Conservation (phyloP, 2,797 vertebrate species). For the Poliocrania exsul region DNA sequence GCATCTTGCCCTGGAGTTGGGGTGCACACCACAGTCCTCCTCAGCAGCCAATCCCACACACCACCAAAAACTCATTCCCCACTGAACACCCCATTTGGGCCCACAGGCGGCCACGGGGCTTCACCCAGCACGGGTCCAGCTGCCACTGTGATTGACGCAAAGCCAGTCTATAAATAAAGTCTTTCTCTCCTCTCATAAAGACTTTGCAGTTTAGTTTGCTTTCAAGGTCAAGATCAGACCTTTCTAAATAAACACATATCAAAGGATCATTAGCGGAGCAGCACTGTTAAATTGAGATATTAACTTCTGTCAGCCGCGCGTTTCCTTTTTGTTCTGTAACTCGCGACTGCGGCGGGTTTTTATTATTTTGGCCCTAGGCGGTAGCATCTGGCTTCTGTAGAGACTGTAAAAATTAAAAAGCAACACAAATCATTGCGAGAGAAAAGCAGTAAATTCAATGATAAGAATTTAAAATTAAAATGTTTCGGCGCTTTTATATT, state of each 20-base stretch:
- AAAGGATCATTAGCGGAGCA: constrained; percentile 85
- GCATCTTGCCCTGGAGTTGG: not conserved
- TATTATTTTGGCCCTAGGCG: constrained; percentile 82
- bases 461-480: constrained; percentile 85
- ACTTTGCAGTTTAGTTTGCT: constrained; percentile 83
- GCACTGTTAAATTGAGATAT: constrained; percentile 86
- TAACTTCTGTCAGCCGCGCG: constrained; percentile 81
- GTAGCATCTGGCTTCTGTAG: constrained; percentile 83
- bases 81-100: accelerated
- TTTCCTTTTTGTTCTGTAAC: constrained; percentile 79
- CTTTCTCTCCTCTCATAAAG: constrained; percentile 85
- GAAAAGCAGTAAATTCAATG: constrained; percentile 83
- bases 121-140: constrained; percentile 70
- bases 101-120: not conserved
- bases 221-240: constrained; percentile 91
- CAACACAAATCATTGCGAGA: constrained; percentile 82
- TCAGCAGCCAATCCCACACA: not conserved
- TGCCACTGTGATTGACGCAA: constrained; percentile 86
- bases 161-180: constrained; percentile 93
- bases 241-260: constrained; percentile 86
- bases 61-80: accelerated
- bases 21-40: accelerated
- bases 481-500: constrained; percentile 77
- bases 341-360: constrained; percentile 76
- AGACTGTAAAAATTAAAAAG: constrained; percentile 86